Conservation (phyloP, 2,888 invertebrate genomes). For the Tubulanus polymorphus region DNA sequence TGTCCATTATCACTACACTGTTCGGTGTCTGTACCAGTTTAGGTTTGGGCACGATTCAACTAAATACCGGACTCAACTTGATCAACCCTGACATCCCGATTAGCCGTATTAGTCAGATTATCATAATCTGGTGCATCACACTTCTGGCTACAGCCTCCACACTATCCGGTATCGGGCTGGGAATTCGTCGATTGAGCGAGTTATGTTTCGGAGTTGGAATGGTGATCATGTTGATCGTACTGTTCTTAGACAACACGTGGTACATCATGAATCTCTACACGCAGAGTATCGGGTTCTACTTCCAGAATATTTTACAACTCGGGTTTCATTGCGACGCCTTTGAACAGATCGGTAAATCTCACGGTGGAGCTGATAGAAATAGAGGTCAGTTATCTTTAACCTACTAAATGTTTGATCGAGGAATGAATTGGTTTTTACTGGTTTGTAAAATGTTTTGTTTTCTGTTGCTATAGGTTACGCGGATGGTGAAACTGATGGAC, state of each 20-base stretch:
- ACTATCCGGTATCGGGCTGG: conserved; percentile 14
- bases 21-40: conserved; percentile 16
- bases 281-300: conserved; percentile 14
- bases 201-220: conserved; percentile 14
- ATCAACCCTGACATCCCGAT: conserved; percentile 5
- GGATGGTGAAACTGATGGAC: too few species aligned
- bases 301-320: too few species aligned
- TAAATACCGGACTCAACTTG: conserved; percentile 8
- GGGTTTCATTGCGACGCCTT: too few species aligned
- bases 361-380: too few species aligned
- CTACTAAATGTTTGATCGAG: too few species aligned
- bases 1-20: conserved; percentile 14
- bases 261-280: conserved; percentile 15
- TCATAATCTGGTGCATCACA: conserved; percentile 16
- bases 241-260: conserved; percentile 14
- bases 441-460: too few species aligned
- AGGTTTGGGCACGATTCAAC: conserved; percentile 14
- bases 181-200: conserved; percentile 14
- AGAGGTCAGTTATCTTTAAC: too few species aligned
- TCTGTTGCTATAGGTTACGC: too few species aligned
- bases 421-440: too few species aligned
- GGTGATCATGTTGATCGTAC: conserved; percentile 13
- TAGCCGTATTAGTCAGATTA: conserved; percentile 5
- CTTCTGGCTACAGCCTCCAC: conserved; percentile 14
- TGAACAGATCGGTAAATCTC: too few species aligned